phyloP scores from a whole-genome alignment of 2,113 vertebrate genomes.

The Dascyllus trimaculatus region DNA sequence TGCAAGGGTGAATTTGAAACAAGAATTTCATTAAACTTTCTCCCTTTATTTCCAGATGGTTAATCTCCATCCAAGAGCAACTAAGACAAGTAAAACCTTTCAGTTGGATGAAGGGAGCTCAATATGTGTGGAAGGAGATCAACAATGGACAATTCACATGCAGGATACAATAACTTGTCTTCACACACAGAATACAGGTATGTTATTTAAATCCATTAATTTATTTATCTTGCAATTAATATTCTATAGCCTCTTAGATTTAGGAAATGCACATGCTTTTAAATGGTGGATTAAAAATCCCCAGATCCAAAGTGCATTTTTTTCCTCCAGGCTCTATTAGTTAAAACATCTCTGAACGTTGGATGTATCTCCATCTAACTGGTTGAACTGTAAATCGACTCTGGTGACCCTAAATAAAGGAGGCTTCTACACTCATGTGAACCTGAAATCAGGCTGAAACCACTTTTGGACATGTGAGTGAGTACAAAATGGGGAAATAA shows the following conservation, averaged over 20 bases:
- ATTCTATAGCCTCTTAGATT: slow-evolving; percentile 5
- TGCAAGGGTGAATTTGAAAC: slow-evolving; percentile 29
- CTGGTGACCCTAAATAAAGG: slow-evolving; percentile 50
- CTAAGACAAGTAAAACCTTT: slow-evolving; percentile 68
- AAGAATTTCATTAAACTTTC: slow-evolving; percentile 48
- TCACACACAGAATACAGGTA: neutral
- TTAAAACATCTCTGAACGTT: slow-evolving; percentile 21
- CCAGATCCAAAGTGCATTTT: slow-evolving; percentile 31
- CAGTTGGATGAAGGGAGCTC: slow-evolving; percentile 28
- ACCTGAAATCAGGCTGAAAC: slow-evolving; percentile 50
- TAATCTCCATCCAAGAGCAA: slow-evolving; percentile 36
- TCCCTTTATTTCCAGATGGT: slow-evolving; percentile 51
- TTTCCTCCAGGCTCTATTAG: slow-evolving; percentile 26
- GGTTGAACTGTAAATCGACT: slow-evolving; percentile 40
- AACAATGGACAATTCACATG: neutral
- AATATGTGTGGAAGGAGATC: slow-evolving; percentile 23
- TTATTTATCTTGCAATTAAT: slow-evolving; percentile 12
- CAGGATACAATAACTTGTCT: neutral
- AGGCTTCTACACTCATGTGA: slow-evolving; percentile 47
- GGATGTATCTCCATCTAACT: slow-evolving; percentile 17
- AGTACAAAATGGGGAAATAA: slow-evolving; percentile 53
- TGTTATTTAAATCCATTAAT: neutral
- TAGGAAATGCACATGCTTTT: neutral
- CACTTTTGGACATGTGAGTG: slow-evolving; percentile 53
- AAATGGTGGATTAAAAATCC: slow-evolving; percentile 11